These are phyloP conservation scores for Melanotaenia maccullochi DNA, from an alignment of 2,797 vertebrate species.

Conservation along the genomic window DNA sequence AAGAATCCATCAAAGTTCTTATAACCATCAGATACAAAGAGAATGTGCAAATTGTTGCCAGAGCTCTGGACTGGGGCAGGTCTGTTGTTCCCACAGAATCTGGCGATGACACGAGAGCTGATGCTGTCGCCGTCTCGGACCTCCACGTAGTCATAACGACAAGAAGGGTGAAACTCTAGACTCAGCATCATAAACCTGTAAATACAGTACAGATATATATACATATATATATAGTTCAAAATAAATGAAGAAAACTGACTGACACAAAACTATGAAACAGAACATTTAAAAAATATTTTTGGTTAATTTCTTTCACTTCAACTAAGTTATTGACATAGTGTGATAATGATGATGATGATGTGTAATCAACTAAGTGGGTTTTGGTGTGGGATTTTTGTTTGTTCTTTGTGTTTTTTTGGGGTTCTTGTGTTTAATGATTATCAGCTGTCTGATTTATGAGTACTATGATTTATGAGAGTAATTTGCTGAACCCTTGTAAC, in stretches of 20 bases:
- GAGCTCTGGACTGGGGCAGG: slow-evolving; percentile 89
- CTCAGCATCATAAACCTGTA: slow-evolving; percentile 96
- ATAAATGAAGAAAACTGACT: neutral
- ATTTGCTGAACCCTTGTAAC: neutral
- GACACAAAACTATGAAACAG: neutral
- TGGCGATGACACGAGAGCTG: slow-evolving; percentile 88
- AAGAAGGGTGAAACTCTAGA: slow-evolving; percentile 88
- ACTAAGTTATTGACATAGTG: too few species aligned
- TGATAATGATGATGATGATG: neutral
- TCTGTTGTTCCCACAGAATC: slow-evolving; percentile 92
- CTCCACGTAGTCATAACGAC: slow-evolving; percentile 96
- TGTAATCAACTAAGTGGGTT: neutral
- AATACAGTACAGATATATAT: neutral
- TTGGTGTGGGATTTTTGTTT: neutral
- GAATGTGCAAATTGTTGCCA: slow-evolving; percentile 89
- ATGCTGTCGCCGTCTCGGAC: slow-evolving; percentile 92
- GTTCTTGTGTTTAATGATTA: neutral
- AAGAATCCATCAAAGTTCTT: slow-evolving; percentile 98
- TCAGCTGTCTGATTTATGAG: neutral
- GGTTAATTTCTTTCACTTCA: too few species aligned
- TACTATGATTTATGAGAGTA: neutral
- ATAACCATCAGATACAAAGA: slow-evolving; percentile 96
- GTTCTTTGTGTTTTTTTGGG: neutral
- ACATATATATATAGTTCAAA: neutral
- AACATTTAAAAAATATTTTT: too few species aligned